Percentiles rank a stretch among this genome's conserved stretches.
phyloP scores from a whole-genome alignment of 2,888 invertebrate species.

The Tyria jacobaeae region DNA sequence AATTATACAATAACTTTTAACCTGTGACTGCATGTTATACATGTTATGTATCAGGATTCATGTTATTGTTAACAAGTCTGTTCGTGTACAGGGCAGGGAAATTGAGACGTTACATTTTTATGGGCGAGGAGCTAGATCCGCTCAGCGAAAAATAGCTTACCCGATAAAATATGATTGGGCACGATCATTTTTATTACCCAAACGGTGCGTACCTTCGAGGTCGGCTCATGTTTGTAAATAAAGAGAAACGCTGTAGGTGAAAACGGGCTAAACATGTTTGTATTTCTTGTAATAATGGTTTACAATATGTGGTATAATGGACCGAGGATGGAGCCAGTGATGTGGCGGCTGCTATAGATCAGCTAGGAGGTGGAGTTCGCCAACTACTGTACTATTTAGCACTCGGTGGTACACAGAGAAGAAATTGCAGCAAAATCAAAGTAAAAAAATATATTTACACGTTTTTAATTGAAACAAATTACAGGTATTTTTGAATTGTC shows the following conservation, averaged over 20 bases:
- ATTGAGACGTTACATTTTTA: slow-evolving; percentile 69
- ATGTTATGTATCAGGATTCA: neutral
- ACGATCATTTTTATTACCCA: slow-evolving; percentile 77
- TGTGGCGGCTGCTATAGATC: neutral
- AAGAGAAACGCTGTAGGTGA: slow-evolving; percentile 30
- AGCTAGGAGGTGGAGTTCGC: no score
- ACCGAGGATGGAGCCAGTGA: neutral
- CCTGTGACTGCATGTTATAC: no score
- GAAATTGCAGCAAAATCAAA: no score
- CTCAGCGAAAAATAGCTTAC: slow-evolving; percentile 68
- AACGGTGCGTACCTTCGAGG: slow-evolving; percentile 44
- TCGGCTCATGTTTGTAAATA: slow-evolving; percentile 52
- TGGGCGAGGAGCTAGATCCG: slow-evolving; percentile 56
- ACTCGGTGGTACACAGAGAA: no score
- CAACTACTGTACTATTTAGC: no score
- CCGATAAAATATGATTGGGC: slow-evolving; percentile 82
- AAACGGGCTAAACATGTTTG: slow-evolving; percentile 19
- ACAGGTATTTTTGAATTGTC: no score
- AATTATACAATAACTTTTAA: no score
- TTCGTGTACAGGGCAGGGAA: slow-evolving; percentile 67
- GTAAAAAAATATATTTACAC: no score
- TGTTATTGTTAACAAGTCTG: slow-evolving; percentile 72
- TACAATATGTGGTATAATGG: slow-evolving; percentile 1
- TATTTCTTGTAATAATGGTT: slow-evolving; percentile 5
- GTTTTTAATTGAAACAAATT: no score